Evolutionary conservation across 2,888 invertebrate genomes (phyloP).

Genomic region (Sericinus montela): DNA sequence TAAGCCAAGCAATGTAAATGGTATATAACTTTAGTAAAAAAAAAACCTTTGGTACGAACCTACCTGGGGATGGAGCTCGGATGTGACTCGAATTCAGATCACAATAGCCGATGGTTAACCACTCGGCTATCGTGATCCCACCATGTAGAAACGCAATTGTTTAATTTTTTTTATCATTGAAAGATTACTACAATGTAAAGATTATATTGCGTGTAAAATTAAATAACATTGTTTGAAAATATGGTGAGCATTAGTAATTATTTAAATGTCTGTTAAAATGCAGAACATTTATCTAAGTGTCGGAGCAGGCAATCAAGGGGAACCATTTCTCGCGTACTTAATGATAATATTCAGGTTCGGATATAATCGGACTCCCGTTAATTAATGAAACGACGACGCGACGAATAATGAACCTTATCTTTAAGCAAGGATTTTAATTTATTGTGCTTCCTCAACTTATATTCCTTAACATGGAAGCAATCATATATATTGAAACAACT

Average conservation of each 20-base stretch:
- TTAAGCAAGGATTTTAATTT: not conserved
- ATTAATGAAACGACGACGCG: slow-evolving; percentile 23
- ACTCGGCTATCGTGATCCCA: too few relatives aligned
- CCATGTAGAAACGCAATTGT: too few relatives aligned
- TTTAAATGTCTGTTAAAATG: slow-evolving; percentile 8
- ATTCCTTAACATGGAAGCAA: not conserved
- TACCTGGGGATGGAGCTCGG: too few relatives aligned
- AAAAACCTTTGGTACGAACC: too few relatives aligned
- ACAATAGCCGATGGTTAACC: too few relatives aligned
- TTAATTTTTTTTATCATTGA: too few relatives aligned
- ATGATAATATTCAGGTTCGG: slow-evolving; percentile 6
- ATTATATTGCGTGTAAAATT: too few relatives aligned
- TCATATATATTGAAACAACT: not conserved
- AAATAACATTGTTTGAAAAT: not conserved
- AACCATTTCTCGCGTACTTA: slow-evolving; percentile 3
- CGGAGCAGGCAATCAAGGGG: not conserved
- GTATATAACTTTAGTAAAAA: too few relatives aligned
- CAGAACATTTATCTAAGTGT: slow-evolving; percentile 7
- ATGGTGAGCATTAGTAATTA: slow-evolving; percentile 7
- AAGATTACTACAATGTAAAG: too few relatives aligned
- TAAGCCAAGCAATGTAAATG: too few relatives aligned
- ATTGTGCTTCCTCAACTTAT: not conserved
- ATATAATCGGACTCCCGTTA: slow-evolving; percentile 19
- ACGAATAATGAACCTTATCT: slow-evolving; percentile 3
- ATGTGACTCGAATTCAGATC: too few relatives aligned